Conservation (phyloP, 2,113 vertebrate genomes). For the Pterophyllum scalare region DNA sequence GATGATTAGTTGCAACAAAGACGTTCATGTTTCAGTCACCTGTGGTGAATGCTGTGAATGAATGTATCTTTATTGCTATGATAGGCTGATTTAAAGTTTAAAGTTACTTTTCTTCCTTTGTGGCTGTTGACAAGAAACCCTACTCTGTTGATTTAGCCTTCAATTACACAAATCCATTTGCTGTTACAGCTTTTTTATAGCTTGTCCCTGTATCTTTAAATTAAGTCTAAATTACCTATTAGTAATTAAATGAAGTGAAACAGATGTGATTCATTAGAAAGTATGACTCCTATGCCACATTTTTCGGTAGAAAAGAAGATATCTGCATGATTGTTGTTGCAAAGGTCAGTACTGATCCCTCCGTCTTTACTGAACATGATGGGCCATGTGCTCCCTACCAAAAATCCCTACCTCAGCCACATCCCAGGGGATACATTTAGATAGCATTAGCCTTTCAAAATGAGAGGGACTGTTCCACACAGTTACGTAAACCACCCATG, state of each 20-base stretch:
- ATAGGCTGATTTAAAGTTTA: not conserved
- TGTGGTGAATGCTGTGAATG: not conserved
- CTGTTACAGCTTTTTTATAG: not conserved
- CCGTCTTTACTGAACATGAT: conserved; percentile 64
- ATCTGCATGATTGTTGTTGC: conserved; percentile 2
- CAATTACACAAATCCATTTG: not conserved
- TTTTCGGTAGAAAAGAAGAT: conserved; percentile 3
- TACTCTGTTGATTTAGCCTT: not conserved
- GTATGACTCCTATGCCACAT: not conserved
- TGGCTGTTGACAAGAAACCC: not conserved
- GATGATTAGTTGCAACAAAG: not conserved
- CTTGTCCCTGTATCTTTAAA: not conserved
- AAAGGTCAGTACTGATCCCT: conserved; percentile 60
- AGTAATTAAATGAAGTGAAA: not conserved
- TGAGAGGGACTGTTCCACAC: not conserved
- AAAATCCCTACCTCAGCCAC: not conserved
- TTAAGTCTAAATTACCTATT: not conserved
- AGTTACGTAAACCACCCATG: conserved; percentile 27
- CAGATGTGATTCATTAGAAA: not conserved
- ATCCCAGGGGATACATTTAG: conserved; percentile 16
- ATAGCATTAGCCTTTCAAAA: conserved; percentile 34
- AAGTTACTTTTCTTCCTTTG: not conserved
- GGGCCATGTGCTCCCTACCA: conserved; percentile 29
- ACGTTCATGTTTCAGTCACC: not conserved
- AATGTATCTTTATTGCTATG: not conserved